phyloP scores from a whole-genome alignment of 2,888 invertebrate genomes.

The Drosophila testacea region DNA sequence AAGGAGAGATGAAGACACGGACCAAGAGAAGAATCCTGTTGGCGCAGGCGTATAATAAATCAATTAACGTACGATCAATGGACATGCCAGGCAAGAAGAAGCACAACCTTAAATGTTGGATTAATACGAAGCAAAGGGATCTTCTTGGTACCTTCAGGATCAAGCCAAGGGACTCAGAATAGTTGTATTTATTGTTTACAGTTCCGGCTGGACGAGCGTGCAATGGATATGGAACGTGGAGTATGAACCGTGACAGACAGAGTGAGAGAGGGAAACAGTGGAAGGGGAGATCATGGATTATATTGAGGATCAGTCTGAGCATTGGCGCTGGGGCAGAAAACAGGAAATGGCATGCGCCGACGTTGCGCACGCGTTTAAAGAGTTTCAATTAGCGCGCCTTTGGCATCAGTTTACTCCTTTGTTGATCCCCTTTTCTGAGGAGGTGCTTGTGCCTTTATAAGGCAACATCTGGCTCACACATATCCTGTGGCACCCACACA shows the following conservation, averaged over 20 bases:
- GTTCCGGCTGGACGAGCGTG: conserved; percentile 82
- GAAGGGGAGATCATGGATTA: conserved; percentile 27
- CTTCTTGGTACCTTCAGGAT: not conserved
- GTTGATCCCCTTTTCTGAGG: conserved; percentile 49
- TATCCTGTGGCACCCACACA: conserved; percentile 73
- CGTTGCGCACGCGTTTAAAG: conserved; percentile 64
- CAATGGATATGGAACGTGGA: conserved; percentile 53
- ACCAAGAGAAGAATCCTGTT: conserved; percentile 29
- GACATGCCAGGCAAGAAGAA: conserved; percentile 22
- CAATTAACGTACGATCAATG: conserved; percentile 67
- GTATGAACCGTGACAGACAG: conserved; percentile 47
- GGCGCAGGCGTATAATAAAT: conserved; percentile 78
- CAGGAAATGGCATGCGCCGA: conserved; percentile 63
- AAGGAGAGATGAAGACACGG: conserved; percentile 33
- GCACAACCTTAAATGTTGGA: conserved; percentile 33
- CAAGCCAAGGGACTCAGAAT: conserved; percentile 15
- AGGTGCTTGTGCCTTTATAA: conserved; percentile 6
- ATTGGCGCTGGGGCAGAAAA: conserved; percentile 14
- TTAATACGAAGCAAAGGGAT: conserved; percentile 40
- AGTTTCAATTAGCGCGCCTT: conserved; percentile 66
- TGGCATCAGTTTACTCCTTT: conserved; percentile 66
- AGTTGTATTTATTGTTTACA: conserved; percentile 82
- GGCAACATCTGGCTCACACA: conserved; percentile 61
- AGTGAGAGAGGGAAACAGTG: not conserved
- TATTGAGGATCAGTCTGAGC: conserved; percentile 21